A percentile compares a stretch with the other conserved stretches of the same genome.
Evolutionary conservation across 2,113 vertebrate genomes (phyloP).

Genomic region (Paedocypris sp.): DNA sequence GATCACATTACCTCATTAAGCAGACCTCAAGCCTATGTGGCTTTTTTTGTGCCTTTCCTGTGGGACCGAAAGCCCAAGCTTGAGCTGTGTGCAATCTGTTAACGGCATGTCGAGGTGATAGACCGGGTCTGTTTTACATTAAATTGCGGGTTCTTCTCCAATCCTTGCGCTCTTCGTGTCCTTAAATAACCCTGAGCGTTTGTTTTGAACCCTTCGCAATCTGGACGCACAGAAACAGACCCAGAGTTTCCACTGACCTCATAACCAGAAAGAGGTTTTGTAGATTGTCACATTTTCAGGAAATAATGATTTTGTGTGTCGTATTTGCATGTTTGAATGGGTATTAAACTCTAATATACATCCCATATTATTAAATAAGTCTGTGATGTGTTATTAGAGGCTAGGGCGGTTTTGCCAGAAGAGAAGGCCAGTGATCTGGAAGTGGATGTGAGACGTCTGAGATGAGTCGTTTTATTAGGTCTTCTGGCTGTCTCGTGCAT

Average conservation of each 20-base stretch:
- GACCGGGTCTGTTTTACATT: constrained; percentile 8
- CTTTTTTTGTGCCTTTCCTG: neutral
- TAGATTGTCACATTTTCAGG: neutral
- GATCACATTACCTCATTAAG: neutral
- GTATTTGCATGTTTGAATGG: no score
- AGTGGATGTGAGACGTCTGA: neutral
- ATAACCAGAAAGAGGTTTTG: neutral
- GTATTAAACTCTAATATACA: neutral
- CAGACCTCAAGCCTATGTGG: neutral
- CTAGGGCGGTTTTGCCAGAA: constrained; percentile 2
- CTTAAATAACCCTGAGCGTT: constrained; percentile 6
- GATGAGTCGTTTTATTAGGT: neutral
- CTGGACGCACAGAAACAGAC: constrained; percentile 14
- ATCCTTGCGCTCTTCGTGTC: constrained; percentile 1
- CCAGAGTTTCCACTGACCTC: constrained; percentile 4
- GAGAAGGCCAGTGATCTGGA: constrained; percentile 2
- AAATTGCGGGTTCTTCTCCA: constrained; percentile 1
- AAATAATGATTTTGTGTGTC: no score
- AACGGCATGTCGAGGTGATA: neutral
- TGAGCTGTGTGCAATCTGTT: neutral
- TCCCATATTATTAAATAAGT: constrained; percentile 3
- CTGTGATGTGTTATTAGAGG: constrained; percentile 16
- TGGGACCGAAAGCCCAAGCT: neutral
- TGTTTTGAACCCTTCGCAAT: neutral
- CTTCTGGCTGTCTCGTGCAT: neutral